Base-by-base conservation (phyloP, 2,113 vertebrate species). In the Phocoena sinus region DNA sequence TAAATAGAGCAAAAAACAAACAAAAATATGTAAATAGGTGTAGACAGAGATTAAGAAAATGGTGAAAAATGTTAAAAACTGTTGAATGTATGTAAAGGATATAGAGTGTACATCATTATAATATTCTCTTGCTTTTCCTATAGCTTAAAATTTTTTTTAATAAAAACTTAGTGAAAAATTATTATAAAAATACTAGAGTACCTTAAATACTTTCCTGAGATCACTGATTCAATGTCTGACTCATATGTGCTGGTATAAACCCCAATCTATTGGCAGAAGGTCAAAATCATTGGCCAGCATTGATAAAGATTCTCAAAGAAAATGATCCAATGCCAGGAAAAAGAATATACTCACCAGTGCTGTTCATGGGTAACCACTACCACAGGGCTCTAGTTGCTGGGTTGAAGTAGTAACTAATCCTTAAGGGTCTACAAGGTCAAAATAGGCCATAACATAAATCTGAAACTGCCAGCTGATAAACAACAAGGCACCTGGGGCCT, bases 101-200 rank as follows among this genome's bases (percentile, higher is more conserved):
- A 80, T n/a, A 70, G 18, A 50, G 12, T 23, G 6, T 28, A 81
- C 18, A 60, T 80, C 21, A 71, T 60, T 62, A 80, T 31, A 71
- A n/a, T 71, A 23, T 70, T 58, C 15, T 94, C 70, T 80, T 63
- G 50, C n/a, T 73, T 82, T 89, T 65, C 41, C 53, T 80, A 25
- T 13, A 62, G 73, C 8, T 70, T 84, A 38, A 92, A 31, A 25
- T 38, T 31, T 91, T 93, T 76, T 85, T 5, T 65, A 94, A 74
- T 87, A 87, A 80, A 95, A 31, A 70, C 62, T 62, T 53, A 36
- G n/a, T 50, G 18, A 77, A 82, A 74, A 93, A 67, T 91, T 80
- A 95, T 62, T 97, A 96, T 95, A 97, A 98, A 97, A 93, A 98
- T 97, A 97, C 76, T 90, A 98, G 90, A 98, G 95, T 97, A 96